These are phyloP conservation scores for Drosophila biarmipes DNA, from an alignment of 1,140 invertebrate genomes.

Conservation along the genomic window DNA sequence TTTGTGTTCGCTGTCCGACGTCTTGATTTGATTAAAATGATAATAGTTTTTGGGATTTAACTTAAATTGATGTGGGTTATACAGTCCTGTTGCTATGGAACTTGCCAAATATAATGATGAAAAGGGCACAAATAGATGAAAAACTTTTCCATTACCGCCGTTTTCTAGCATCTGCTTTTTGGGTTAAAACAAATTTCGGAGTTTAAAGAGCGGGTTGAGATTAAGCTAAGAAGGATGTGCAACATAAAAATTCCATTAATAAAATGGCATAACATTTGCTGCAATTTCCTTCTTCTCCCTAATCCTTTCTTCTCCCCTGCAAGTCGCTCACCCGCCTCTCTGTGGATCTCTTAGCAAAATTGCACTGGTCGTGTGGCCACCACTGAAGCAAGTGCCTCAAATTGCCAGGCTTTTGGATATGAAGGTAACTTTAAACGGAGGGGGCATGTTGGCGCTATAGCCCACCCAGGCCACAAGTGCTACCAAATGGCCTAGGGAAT, in stretches of 20 bases:
- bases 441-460: neutral
- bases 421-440: constrained; percentile 31
- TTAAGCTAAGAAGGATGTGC: constrained; percentile 10
- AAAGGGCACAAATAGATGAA: neutral
- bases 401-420: constrained; percentile 28
- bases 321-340: neutral
- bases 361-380: constrained; percentile 23
- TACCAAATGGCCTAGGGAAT: constrained; percentile 25
- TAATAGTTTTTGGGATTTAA: constrained; percentile 77
- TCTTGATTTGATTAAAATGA: constrained; percentile 75
- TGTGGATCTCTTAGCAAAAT: constrained; percentile 42
- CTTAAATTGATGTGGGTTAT: constrained; percentile 70
- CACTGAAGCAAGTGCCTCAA: constrained; percentile 31
- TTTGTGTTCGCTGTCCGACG: constrained; percentile 34
- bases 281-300: constrained; percentile 13
- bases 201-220: constrained; percentile 11
- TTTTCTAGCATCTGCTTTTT: constrained; percentile 21
- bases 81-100: constrained; percentile 12
- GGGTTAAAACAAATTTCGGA: constrained; percentile 21
- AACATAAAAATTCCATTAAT: constrained; percentile 69
- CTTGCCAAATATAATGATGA: neutral
- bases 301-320: constrained; percentile 7
- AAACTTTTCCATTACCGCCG: constrained; percentile 1
- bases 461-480: constrained; percentile 20
- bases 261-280: constrained; percentile 59